Evolutionary conservation across 2,888 invertebrate genomes (phyloP), one percentile per base, ranked within the genome.

Genomic region (Micropterix aruncella): DNA sequence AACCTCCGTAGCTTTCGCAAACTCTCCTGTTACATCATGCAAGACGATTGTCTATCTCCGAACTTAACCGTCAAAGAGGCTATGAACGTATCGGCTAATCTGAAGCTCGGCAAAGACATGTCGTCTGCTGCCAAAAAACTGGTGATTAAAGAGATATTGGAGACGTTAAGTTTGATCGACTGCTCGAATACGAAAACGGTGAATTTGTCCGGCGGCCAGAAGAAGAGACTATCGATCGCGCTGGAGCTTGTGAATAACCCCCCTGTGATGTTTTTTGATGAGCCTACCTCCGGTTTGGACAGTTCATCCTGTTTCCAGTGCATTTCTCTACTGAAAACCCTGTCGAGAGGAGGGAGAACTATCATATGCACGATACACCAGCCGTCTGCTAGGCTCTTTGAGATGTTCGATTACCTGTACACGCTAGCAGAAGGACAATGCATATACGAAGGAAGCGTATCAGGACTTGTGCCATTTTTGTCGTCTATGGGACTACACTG

Each of bases 281-380:
- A 95, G 63, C 94, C 94, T 2, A 87, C 86, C 37, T 84, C 92
- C 56, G 95, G 95, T 15, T 68, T 95, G 62, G 95, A 95, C 61
- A 93, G 92, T 61, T 89, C 92, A 36, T 88, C 93, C 43, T 93
- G 93, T 69, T 92, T 89, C 69, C 92, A 92, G 65, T 87, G 93
- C 63, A 81, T 95, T 58, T 84, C 83, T 48, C 66, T 95, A 57
- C 71, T 95, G 57, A 92, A 92, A 65, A 84, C 86, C 1, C 66
- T 95, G 54, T 89, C 94, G 12, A 75, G 88, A 54, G 90, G 89
- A 42, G 83, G 86, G 1, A 77, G 94, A 51, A 94, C 94, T 18
- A 88, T 95, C 49, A 90, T 95, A 51, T 95, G 94, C 60, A 94
- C 94, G 37, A 95, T 95, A 54, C 95, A 95, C 66, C 95, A 96